Evolutionary conservation across 2,888 invertebrate genomes (phyloP), one percentile per base, ranked within the genome.

Genomic region (Achlya flavicornis): DNA sequence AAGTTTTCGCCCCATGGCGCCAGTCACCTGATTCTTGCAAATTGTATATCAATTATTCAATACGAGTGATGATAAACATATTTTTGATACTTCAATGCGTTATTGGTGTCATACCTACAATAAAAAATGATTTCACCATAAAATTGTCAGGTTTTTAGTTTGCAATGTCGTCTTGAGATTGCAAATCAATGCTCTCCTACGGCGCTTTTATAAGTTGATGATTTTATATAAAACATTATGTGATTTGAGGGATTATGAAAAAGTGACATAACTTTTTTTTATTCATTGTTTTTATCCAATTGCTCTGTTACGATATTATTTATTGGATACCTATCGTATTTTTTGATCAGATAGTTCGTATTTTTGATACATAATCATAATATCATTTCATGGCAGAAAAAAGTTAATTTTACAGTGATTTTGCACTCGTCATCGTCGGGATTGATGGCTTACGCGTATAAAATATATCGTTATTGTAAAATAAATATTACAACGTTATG

Each of bases 401-500:
- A 62, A 57, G 38, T 53, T 19, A 53, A 53, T 53, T 19, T 19
- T 19, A 53, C 53, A 53, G 53, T 53, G 19, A 53, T 53, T 53
- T 53, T 53, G 19, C 53, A 53, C 16, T 53, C 53, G 53, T 53
- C 53, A 53, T 53, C 53, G 53, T 53, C 53, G n/a, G 53, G 53
- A 53, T 53, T 53, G 53, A 53, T 53, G 53, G 53, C 53, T 19
- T n/a, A 53, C 19, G 53, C 19, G 19, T 53, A 53, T 53, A 66
- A 61, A 68, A 69, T 63, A 63, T 62, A 62, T 33, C 66, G 71
- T 72, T 77, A 73, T 70, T 73, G 66, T 64, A 65, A 71, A 70
- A 75, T 66, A 71, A 71, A 73, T 71, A 74, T 70, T 64, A 70
- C 74, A 76, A 73, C 62, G 62, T 64, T 38, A 46, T 38, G 59